Conservation (phyloP, 2,888 invertebrate genomes). For the Agrilus mali region DNA sequence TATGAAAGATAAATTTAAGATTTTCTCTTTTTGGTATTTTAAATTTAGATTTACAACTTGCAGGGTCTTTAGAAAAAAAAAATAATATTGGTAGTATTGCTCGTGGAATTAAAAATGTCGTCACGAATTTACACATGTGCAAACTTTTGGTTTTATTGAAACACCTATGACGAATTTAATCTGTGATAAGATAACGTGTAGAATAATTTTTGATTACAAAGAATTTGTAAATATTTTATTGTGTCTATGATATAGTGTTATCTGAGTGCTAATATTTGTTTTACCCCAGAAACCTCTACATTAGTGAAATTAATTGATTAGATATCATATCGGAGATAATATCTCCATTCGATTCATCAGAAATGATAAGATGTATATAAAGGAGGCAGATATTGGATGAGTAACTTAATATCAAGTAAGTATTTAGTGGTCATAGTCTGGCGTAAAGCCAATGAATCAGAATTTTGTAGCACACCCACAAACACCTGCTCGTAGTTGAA, state of each 20-base stretch:
- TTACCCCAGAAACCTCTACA: constrained; percentile 19
- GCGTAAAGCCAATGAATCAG: constrained; percentile 24
- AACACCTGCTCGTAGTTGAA: constrained; percentile 27
- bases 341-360: constrained; percentile 6
- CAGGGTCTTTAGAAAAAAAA: constrained; percentile 7
- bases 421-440: constrained; percentile 30
- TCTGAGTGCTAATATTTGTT: constrained; percentile 13
- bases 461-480: constrained; percentile 29
- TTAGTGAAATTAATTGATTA: background rate
- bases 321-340: constrained; percentile 5
- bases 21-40: too few species aligned
- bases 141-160: constrained; percentile 30
- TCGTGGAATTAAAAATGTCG: constrained; percentile 28
- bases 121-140: constrained; percentile 35
- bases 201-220: constrained; percentile 17
- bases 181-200: constrained; percentile 20
- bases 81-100: constrained; percentile 13
- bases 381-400: constrained; percentile 28
- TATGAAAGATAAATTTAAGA: too few species aligned
- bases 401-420: constrained; percentile 25
- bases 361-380: constrained; percentile 15
- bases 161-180: constrained; percentile 16
- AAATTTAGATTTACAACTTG: too few species aligned
- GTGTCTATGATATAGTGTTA: constrained; percentile 9
- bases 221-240: constrained; percentile 17